phyloP scores from a whole-genome alignment of 2,113 vertebrate species.

The Phrynocephalus versicolor region DNA sequence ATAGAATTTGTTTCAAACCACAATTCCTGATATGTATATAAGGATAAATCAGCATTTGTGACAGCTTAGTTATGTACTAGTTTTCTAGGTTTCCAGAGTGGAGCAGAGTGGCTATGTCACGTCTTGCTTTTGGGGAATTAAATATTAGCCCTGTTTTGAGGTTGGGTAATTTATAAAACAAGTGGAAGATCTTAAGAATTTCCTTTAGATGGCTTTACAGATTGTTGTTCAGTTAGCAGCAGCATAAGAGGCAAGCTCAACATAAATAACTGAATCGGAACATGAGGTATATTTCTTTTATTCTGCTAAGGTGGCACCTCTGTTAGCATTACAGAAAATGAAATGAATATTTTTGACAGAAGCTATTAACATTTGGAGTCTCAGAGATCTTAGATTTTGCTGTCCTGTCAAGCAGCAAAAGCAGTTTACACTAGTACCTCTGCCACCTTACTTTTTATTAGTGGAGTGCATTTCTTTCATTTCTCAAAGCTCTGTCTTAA shows the following conservation, averaged over 20 bases:
- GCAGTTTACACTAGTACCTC: no score
- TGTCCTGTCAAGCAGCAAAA: not conserved
- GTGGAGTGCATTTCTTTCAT: slow-evolving; percentile 36
- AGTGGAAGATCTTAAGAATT: not conserved
- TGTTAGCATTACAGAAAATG: not conserved
- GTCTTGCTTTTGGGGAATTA: not conserved
- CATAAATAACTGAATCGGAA: slow-evolving; percentile 2
- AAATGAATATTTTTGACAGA: not conserved
- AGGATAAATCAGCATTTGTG: not conserved
- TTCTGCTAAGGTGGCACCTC: not conserved
- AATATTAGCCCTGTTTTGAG: not conserved
- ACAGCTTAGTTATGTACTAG: not conserved
- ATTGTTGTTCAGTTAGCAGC: not conserved
- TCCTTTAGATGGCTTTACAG: not conserved
- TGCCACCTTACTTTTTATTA: slow-evolving; percentile 1
- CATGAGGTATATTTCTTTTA: not conserved
- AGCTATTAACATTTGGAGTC: not conserved
- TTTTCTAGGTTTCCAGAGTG: not conserved
- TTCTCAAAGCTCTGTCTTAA: slow-evolving; percentile 49
- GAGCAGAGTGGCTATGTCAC: no score
- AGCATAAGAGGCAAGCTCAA: not conserved
- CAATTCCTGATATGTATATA: not conserved
- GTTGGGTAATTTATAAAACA: slow-evolving; percentile 3
- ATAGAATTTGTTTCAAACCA: not conserved
- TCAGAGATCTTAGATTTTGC: not conserved